phyloP scores from a whole-genome alignment of 1,140 invertebrate species.

The Phocides pigmalion region DNA sequence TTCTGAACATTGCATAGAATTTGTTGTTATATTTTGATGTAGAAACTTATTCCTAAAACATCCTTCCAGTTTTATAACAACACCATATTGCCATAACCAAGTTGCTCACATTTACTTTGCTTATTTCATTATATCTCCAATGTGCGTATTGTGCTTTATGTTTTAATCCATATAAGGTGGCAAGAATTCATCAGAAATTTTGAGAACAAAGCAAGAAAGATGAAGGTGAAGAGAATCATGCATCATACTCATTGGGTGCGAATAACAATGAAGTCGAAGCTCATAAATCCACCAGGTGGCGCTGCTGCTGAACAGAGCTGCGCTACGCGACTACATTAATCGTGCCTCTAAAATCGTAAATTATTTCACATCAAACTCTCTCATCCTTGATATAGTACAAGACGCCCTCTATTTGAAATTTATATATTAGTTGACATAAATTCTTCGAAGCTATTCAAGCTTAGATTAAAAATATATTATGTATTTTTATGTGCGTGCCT shows the following conservation, averaged over 20 bases:
- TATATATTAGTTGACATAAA: neutral
- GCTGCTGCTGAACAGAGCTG: slow-evolving; percentile 65
- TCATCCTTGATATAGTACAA: slow-evolving; percentile 7
- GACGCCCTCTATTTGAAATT: neutral
- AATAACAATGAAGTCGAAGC: slow-evolving; percentile 76
- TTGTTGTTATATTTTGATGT: too few relatives aligned
- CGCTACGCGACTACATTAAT: slow-evolving; percentile 58
- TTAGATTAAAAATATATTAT: too few relatives aligned
- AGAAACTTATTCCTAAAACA: too few relatives aligned
- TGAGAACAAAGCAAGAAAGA: slow-evolving; percentile 32
- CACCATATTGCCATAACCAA: too few relatives aligned
- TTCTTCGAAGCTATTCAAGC: too few relatives aligned
- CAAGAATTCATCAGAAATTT: slow-evolving; percentile 18
- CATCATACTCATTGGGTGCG: slow-evolving; percentile 67
- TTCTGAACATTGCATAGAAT: too few relatives aligned
- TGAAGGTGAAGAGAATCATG: slow-evolving; percentile 48
- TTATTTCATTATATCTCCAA: too few relatives aligned
- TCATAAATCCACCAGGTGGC: slow-evolving; percentile 74
- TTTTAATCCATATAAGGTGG: slow-evolving; percentile 3
- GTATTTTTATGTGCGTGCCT: too few relatives aligned
- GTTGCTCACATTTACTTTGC: too few relatives aligned
- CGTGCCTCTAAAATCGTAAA: slow-evolving; percentile 48
- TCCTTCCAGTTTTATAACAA: too few relatives aligned
- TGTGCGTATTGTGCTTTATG: slow-evolving; percentile 5
- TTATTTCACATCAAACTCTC: slow-evolving; percentile 38